Conservation (phyloP, 2,888 invertebrate species). For the Drosophila niveifrons region DNA sequence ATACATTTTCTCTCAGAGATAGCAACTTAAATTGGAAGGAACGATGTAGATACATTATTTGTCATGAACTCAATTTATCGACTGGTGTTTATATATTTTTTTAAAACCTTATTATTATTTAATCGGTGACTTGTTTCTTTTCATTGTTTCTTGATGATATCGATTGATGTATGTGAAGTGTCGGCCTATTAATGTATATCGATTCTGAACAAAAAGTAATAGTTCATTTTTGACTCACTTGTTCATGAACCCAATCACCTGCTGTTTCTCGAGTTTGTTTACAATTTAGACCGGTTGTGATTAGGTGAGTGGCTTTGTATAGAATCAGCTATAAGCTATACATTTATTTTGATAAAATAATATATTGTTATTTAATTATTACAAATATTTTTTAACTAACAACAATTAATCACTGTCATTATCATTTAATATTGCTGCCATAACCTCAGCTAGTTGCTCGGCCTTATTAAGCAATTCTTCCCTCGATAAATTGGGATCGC, state of each 20-base stretch:
- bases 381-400: constrained; percentile 2
- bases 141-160: neutral
- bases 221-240: neutral
- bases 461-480: constrained; percentile 68
- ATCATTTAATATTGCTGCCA: constrained; percentile 69
- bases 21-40: too few relatives aligned
- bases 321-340: neutral
- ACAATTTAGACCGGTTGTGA: neutral
- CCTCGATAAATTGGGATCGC: constrained; percentile 52
- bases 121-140: neutral
- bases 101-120: neutral
- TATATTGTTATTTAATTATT: neutral
- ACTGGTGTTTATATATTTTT: neutral
- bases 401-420: constrained; percentile 62
- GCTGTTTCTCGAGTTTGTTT: neutral
- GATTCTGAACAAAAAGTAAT: neutral
- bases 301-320: neutral
- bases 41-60: neutral
- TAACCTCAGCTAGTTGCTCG: constrained; percentile 61
- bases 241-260: neutral
- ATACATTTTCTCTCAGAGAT: neutral
- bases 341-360: neutral
- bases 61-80: neutral
- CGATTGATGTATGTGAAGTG: neutral
- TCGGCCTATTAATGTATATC: neutral